Conservation (phyloP, 2,888 invertebrate genomes). For the Melipona beecheii region DNA sequence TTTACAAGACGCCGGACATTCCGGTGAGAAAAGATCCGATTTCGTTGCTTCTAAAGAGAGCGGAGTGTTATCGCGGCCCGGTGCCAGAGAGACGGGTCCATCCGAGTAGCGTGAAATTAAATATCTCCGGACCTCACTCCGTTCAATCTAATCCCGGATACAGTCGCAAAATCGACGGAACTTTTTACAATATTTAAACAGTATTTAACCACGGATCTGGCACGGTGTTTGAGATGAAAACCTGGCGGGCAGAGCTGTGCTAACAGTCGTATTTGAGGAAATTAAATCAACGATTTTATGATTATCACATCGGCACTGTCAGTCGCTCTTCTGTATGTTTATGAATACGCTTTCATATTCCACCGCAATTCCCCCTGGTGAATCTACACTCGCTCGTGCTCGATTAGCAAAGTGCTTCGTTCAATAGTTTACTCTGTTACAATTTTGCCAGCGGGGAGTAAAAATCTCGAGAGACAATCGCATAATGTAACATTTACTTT, state of each 20-base stretch:
- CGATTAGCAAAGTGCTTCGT: conserved; percentile 3
- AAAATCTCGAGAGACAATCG: not conserved
- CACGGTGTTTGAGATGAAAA: conserved; percentile 54
- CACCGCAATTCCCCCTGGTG: not conserved
- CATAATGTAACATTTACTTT: not conserved
- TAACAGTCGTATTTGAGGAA: conserved; percentile 49
- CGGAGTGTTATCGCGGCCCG: conserved; percentile 59
- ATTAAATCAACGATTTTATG: conserved; percentile 50
- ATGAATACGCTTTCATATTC: conserved; percentile 10
- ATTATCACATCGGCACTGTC: conserved; percentile 36
- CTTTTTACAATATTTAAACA: conserved; percentile 78
- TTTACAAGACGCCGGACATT: not conserved
- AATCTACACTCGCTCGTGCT: conserved; percentile 2
- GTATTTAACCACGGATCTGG: conserved; percentile 61
- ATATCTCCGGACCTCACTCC: conserved; percentile 92
- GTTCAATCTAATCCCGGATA: conserved; percentile 93
- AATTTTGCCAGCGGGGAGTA: not conserved
- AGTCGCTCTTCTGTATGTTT: conserved; percentile 9
- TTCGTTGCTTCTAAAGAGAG: conserved; percentile 22
- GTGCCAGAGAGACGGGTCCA: conserved; percentile 84
- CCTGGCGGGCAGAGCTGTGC: conserved; percentile 18
- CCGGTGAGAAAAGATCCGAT: conserved; percentile 21
- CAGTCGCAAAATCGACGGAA: conserved; percentile 90
- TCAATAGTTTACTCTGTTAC: not conserved
- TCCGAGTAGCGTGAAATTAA: conserved; percentile 90